phyloP scores from a whole-genome alignment of 1,140 invertebrate species.

The Agrypnia vestita region DNA sequence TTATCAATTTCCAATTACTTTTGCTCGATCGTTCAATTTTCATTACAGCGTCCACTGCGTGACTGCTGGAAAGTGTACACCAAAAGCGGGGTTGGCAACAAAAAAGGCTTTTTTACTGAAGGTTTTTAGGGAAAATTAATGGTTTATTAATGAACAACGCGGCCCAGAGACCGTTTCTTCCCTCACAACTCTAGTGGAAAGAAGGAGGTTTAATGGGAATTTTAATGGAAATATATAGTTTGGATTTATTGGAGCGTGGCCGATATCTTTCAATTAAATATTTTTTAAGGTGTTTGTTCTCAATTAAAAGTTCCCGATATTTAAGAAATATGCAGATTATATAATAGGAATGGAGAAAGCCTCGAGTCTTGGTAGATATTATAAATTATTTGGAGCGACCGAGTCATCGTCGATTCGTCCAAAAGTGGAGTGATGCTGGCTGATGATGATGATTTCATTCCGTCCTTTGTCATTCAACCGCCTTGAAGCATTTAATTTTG shows the following conservation, averaged over 20 bases:
- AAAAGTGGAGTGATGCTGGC: no score
- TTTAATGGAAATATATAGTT: background rate
- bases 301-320: no score
- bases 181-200: background rate
- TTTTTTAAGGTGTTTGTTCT: no score
- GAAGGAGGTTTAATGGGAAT: background rate
- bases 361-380: no score
- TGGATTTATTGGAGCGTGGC: background rate
- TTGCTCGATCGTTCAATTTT: conserved; percentile 50
- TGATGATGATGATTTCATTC: no score
- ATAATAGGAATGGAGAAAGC: no score
- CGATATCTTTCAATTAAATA: no score
- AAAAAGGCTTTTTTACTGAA: background rate
- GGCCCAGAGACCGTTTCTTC: background rate
- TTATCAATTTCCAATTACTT: conserved; percentile 46
- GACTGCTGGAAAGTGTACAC: background rate
- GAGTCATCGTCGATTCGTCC: no score
- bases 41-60: conserved; percentile 28
- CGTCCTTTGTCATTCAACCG: no score
- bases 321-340: no score
- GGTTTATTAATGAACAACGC: conserved; percentile 8
- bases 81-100: background rate
- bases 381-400: no score
- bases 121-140: background rate
- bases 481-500: no score